Evolutionary conservation across 2,888 invertebrate genomes (phyloP).

Genomic region (Melipona bicolor): DNA sequence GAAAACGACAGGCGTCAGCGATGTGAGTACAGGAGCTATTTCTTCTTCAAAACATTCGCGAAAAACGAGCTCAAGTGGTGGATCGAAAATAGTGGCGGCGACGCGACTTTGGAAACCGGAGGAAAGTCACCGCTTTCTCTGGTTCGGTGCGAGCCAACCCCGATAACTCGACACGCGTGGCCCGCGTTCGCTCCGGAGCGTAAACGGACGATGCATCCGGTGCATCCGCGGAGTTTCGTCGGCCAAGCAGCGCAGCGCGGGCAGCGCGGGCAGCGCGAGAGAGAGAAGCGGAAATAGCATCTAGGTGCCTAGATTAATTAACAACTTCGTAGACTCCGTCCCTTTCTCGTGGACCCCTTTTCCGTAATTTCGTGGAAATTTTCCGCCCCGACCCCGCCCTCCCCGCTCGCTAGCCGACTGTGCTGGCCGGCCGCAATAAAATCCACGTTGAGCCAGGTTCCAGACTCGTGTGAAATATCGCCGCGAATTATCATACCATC

Average conservation of each 20-base stretch:
- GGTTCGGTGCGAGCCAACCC: not conserved
- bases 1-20: conserved; percentile 21
- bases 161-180: not conserved
- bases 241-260: not conserved
- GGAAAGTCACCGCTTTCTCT: not conserved
- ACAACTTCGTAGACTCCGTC: conserved; percentile 66
- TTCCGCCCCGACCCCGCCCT: conserved; percentile 42
- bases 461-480: conserved; percentile 80
- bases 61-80: no score
- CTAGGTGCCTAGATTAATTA: conserved; percentile 71
- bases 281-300: conserved; percentile 20
- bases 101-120: not conserved
- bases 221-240: conserved; percentile 24
- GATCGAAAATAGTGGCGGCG: not conserved
- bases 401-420: not conserved
- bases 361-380: conserved; percentile 69
- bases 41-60: not conserved
- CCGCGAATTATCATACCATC: conserved; percentile 82
- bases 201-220: conserved; percentile 27
- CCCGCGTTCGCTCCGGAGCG: not conserved
- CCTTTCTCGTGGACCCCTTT: conserved; percentile 60
- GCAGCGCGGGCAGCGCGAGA: conserved; percentile 1
- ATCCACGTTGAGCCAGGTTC: conserved; percentile 79
- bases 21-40: conserved; percentile 42
- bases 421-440: conserved; percentile 72